Conservation (phyloP, 2,113 vertebrate genomes). For the Potamarius usumacintae region DNA sequence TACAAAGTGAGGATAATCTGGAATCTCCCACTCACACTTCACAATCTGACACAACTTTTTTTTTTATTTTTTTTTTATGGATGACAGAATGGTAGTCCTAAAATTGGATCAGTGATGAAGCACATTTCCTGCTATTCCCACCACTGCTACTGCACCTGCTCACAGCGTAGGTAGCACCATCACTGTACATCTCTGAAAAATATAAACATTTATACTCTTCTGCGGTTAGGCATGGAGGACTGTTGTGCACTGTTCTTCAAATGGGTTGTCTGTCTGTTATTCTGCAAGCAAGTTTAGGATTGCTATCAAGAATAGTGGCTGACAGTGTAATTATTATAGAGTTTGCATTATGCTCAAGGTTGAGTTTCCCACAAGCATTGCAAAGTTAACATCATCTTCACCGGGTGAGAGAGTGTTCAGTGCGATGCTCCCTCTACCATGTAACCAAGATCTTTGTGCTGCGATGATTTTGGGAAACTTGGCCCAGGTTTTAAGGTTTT, state of each 20-base stretch:
- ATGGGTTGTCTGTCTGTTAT: neutral
- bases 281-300: neutral
- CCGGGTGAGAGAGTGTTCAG: neutral
- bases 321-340: neutral
- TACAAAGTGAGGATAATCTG: constrained; percentile 68
- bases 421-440: neutral
- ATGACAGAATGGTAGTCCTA: constrained; percentile 58
- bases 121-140: constrained; percentile 62
- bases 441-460: neutral
- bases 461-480: neutral
- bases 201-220: neutral
- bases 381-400: neutral
- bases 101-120: constrained; percentile 69
- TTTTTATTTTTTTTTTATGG: constrained; percentile 58
- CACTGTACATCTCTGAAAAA: neutral
- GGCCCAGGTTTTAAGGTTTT: neutral
- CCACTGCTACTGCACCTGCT: neutral
- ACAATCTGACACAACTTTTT: constrained; percentile 63
- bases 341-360: neutral
- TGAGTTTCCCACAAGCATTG: neutral
- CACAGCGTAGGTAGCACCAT: neutral
- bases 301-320: neutral
- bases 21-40: constrained; percentile 61
- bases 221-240: neutral
- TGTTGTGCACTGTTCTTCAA: neutral